Evolutionary conservation across 30 jellyfish, hydroid and myxozoan genomes (phyloP), one percentile per base, ranked within the genome.

Genomic region (Pelagia noctiluca): DNA sequence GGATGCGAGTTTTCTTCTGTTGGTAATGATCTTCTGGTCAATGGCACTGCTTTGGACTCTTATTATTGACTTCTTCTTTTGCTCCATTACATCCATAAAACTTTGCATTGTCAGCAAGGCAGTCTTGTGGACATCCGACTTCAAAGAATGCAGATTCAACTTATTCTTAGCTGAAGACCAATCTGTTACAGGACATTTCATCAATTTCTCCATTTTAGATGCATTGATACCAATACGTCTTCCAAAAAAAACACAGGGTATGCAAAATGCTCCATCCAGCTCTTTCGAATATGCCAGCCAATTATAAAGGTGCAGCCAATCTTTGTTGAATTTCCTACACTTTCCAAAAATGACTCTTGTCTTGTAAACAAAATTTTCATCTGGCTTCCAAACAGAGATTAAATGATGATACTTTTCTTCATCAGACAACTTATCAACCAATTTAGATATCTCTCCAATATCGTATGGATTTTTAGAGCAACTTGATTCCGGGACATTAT

Each of bases 61-160:
- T 8, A 35, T 60, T 19, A 78, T 62, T 1, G 89, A 67, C 24
- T 37, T 62, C 29, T 38, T 62, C 53, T 53, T 5, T 28, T 64
- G 61, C 25, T 78, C 68, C 69, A 32, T 33, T 21, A 78, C 89
- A 61, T 19, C 23, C 52, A 78, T 71, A 78, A 78, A 60, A 29
- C 23, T 78, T 38, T 78, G 72, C 69, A 78, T 78, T 26, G 89
- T 62, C 31, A 54, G 30, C 49, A 78, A 53, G n/a, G 82, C 78
- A 23, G 88, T 57, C 60, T 50, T 76, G 46, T 76, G 81, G 49
- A 76, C 28, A 1, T 53, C 80, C 4, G 63, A 52, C 60, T 2
- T 33, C 36, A 28, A 26, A 18, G 31, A 29, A 60, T 49, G 77
- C 19, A 29, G 61, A 3, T 76, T 62, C 24, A 52, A 74, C 25